A percentile compares a stretch with the other conserved stretches of the same genome.
Evolutionary conservation across 1,140 invertebrate genomes (phyloP).

Genomic region (Thaumetopoea pityocampa): DNA sequence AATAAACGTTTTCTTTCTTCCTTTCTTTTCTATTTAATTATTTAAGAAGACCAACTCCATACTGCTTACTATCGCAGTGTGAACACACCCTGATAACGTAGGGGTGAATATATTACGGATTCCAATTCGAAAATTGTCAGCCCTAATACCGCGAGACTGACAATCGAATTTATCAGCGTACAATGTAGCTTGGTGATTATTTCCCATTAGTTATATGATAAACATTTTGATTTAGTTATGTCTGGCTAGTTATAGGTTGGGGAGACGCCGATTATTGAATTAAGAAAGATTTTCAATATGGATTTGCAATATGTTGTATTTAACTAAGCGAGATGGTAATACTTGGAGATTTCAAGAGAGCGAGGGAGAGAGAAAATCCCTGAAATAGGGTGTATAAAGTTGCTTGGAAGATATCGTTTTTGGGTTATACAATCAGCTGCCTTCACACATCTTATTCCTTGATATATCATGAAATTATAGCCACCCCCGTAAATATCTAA

Average conservation of each 20-base stretch:
- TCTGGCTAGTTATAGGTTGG: conserved; percentile 12
- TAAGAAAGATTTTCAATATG: conserved; percentile 7
- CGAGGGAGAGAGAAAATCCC: no score
- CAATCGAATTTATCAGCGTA: conserved; percentile 50
- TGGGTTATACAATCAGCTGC: no score
- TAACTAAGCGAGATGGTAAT: no score
- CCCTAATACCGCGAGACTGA: conserved; percentile 49
- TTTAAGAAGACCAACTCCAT: conserved; percentile 16
- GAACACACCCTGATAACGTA: conserved; percentile 24
- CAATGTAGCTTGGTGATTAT: conserved; percentile 54
- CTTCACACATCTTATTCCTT: no score
- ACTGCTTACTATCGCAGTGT: conserved; percentile 5
- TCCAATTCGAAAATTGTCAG: conserved; percentile 72
- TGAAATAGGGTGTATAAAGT: no score
- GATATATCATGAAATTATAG: no score
- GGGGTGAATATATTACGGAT: conserved; percentile 69
- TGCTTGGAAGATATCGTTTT: no score
- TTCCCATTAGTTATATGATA: conserved; percentile 66
- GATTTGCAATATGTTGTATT: no score
- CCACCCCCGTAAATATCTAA: no score
- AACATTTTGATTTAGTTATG: conserved; percentile 48
- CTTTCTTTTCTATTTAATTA: not conserved
- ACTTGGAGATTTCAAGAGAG: no score
- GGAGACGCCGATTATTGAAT: conserved; percentile 21
- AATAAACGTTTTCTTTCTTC: no score